A percentile compares a stretch with the other conserved stretches of the same genome.
Evolutionary conservation across 2,113 vertebrate species (phyloP).

Genomic region (Sinocyclocheilus rhinocerous): DNA sequence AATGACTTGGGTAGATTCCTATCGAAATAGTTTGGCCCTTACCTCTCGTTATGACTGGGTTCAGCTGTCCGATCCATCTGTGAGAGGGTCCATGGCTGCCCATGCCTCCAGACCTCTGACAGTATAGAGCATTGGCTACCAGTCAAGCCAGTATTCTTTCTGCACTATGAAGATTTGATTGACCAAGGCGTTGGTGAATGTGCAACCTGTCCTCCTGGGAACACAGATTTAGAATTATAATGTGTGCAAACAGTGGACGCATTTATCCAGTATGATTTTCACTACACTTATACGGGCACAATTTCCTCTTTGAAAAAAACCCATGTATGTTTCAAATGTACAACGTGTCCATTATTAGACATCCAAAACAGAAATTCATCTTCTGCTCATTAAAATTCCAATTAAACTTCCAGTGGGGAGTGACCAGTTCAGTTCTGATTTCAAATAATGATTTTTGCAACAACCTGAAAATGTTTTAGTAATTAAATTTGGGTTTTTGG

Average conservation of each 20-base stretch:
- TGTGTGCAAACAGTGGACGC: not conserved
- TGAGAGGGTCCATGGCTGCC: slow-evolving; percentile 47
- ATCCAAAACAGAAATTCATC: not conserved
- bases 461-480: not conserved
- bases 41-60: slow-evolving; percentile 43
- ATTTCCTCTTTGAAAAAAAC: not conserved
- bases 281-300: not conserved
- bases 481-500: too few species aligned
- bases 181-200: slow-evolving; percentile 4
- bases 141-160: slow-evolving; percentile 41
- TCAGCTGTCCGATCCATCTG: slow-evolving; percentile 58
- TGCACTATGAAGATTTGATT: slow-evolving; percentile 25
- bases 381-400: not conserved
- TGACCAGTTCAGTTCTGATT: not conserved
- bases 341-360: not conserved
- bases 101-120: slow-evolving; percentile 40
- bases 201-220: not conserved
- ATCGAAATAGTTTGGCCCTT: slow-evolving; percentile 43
- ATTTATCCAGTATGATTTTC: not conserved
- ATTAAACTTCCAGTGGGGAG: not conserved
- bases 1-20: slow-evolving; percentile 47
- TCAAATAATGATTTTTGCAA: not conserved
- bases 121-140: slow-evolving; percentile 45
- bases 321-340: not conserved
- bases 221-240: not conserved